phyloP scores from a whole-genome alignment of 2,888 invertebrate genomes.

The Clitarchus hookeri region DNA sequence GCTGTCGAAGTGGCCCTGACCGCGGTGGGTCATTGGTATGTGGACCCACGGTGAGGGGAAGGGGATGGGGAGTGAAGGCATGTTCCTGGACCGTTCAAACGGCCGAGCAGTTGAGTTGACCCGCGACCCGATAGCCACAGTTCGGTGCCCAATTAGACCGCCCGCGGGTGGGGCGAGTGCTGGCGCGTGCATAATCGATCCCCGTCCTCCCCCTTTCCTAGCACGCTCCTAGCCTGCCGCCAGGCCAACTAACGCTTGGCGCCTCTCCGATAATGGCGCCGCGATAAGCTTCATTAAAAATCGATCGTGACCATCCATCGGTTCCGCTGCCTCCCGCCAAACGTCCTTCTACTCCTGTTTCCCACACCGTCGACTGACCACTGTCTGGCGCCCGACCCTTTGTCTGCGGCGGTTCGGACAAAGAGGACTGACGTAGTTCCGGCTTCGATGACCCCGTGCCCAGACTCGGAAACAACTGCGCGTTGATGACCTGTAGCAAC shows the following conservation, averaged over 20 bases:
- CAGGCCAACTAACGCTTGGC: constrained; percentile 14
- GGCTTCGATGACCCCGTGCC: too few species aligned
- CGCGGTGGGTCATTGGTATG: too few species aligned
- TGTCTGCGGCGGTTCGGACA: too few species aligned
- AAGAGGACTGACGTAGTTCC: too few species aligned
- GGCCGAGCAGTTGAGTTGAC: not conserved
- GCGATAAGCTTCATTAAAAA: constrained; percentile 14
- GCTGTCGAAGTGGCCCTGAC: too few species aligned
- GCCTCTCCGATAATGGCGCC: constrained; percentile 14
- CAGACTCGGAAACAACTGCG: too few species aligned
- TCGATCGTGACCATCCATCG: not conserved
- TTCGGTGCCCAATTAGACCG: not conserved
- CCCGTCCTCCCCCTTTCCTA: not conserved
- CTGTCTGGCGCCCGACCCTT: too few species aligned
- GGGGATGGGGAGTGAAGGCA: too few species aligned
- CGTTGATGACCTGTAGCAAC: too few species aligned
- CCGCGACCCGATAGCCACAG: constrained; percentile 1
- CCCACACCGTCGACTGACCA: too few species aligned
- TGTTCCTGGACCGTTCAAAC: not conserved
- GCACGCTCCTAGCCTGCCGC: not conserved
- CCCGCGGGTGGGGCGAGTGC: not conserved
- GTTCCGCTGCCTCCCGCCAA: not conserved
- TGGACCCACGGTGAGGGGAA: too few species aligned
- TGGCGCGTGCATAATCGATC: constrained; percentile 14
- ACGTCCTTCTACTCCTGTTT: not conserved